Base-by-base conservation (phyloP, 2,797 vertebrate species). In the Rachycentron canadum region DNA sequence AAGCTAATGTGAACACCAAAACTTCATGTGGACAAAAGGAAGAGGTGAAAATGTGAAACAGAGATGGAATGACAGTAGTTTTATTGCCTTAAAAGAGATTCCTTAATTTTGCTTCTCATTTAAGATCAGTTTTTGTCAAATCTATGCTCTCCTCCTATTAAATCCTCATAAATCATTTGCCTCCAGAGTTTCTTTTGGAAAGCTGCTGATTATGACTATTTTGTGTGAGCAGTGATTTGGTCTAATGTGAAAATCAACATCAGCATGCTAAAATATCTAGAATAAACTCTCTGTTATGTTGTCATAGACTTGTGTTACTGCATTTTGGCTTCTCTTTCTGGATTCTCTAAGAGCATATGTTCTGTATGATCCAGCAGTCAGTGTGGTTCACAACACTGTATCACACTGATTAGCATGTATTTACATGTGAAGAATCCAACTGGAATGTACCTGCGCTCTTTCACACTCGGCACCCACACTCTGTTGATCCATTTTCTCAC, bases 381-480 rank as follows among this genome's bases (percentile, higher is more conserved):
- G 34, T 26, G 64, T 19, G 11, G 43, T 63, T 85, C 73, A 69
- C 79, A 74, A 10, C 81, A 64, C 69, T 25, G 49, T 7, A 36
- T 74, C 67, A 14, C 71, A 64, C 65, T 78, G 78, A 79, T 85
- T 63, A 82, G 47, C 55, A 43, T 23, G 25, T 78, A 77, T 86
- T 79, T 83, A 53, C 78, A 72, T 50, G 62, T 62, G 70, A 68
- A 56, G 9, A 59, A 38, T 84, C 72, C 84, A 80, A 84, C 76
- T 65, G 78, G 66, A 81, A 53, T 68, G 69, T 62, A 73, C 76
- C 81, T 82, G 77, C 41, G 34, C 82, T 80, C 53, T 58, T 73
- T 88, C 85, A 83, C 84, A 78, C 84, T 40, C 38, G 1, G 49
- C 76, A 34, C 84, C 72, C 74, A 75, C 88, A 40, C 61, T 32